Conservation (phyloP, 1,140 invertebrate species). For the Drosophila ficusphila region DNA sequence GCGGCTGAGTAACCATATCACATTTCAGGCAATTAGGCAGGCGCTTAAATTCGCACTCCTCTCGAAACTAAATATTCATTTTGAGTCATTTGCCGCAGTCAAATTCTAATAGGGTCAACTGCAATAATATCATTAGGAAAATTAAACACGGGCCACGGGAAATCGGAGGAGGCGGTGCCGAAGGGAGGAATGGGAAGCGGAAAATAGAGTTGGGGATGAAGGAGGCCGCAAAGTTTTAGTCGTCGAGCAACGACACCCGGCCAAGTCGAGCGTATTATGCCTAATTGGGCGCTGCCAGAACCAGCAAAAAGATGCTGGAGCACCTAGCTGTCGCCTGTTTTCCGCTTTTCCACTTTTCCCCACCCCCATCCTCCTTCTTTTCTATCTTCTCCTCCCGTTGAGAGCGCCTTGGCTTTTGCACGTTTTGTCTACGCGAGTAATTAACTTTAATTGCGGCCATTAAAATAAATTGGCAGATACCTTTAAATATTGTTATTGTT, state of each 20-base stretch:
- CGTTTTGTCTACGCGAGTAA: constrained; percentile 84
- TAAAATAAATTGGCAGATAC: constrained; percentile 84
- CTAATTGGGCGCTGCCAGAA: constrained; percentile 77
- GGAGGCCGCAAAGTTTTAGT: constrained; percentile 60
- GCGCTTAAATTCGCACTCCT: constrained; percentile 47
- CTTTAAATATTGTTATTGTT: constrained; percentile 84
- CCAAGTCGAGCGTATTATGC: constrained; percentile 79
- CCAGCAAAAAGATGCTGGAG: constrained; percentile 30
- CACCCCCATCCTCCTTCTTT: not conserved
- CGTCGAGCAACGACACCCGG: constrained; percentile 59
- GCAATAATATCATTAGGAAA: constrained; percentile 83
- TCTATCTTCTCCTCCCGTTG: not conserved
- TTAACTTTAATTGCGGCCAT: constrained; percentile 84
- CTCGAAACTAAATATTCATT: constrained; percentile 73
- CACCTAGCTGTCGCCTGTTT: constrained; percentile 57
- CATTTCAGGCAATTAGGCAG: constrained; percentile 71
- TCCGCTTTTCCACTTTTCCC: constrained; percentile 23
- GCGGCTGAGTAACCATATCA: constrained; percentile 59
- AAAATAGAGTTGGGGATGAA: not conserved
- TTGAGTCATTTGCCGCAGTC: constrained; percentile 77
- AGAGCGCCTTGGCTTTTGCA: constrained; percentile 66
- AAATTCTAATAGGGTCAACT: constrained; percentile 81
- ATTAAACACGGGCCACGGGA: constrained; percentile 68
- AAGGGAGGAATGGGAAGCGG: not conserved
- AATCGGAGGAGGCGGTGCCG: constrained; percentile 3